Evolutionary conservation across 2,888 invertebrate genomes (phyloP).

Genomic region (Cephus pygmeus): DNA sequence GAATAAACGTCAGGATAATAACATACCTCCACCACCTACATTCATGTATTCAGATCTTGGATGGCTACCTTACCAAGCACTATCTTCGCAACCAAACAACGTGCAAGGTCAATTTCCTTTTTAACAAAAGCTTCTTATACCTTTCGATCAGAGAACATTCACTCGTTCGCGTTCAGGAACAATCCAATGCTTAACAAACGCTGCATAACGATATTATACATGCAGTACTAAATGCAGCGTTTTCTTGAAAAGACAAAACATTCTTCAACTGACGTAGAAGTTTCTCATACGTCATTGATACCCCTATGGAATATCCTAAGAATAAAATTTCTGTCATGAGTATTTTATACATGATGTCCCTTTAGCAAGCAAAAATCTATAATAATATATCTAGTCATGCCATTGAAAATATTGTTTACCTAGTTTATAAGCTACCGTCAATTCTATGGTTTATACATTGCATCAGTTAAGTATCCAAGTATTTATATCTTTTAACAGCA

Average conservation of each 20-base stretch:
- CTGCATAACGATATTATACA: not conserved
- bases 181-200: not conserved
- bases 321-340: not conserved
- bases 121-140: not conserved
- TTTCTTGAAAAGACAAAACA: not conserved
- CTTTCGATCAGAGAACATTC: not conserved
- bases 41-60: slow-evolving; percentile 70
- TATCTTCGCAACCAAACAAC: slow-evolving; percentile 50
- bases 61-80: slow-evolving; percentile 66
- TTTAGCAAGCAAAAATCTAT: not conserved
- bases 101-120: slow-evolving; percentile 46
- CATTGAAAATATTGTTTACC: not conserved
- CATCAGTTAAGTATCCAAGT: not conserved
- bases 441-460: not conserved
- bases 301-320: not conserved
- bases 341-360: not conserved
- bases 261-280: not conserved
- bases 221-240: not conserved
- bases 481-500: slow-evolving; percentile 32
- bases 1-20: slow-evolving; percentile 71
- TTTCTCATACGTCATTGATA: too few relatives aligned
- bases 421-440: not conserved
- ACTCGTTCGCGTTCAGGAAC: not conserved
- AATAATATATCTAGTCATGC: not conserved
- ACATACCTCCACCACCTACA: slow-evolving; percentile 68